Percentiles rank a stretch among this genome's conserved stretches.
phyloP scores from a whole-genome alignment of 2,888 invertebrate species.

The Xestoiulus laeticollis region DNA sequence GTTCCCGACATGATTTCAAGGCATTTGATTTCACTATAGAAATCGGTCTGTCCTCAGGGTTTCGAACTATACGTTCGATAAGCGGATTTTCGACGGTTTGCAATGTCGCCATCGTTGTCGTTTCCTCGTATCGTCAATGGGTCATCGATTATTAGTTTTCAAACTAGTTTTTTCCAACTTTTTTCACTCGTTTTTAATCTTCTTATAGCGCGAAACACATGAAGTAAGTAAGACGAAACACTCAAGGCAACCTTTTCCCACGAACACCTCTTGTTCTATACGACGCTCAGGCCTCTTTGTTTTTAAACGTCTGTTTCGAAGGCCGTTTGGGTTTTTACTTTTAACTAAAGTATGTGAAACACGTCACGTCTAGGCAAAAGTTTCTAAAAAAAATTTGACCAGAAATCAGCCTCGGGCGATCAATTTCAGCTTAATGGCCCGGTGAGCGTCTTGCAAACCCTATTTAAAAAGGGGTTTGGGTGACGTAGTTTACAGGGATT shows the following conservation, averaged over 20 bases:
- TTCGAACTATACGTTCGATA: neutral
- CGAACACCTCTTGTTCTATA: neutral
- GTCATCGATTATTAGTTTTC: neutral
- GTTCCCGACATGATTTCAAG: slow-evolving; percentile 50
- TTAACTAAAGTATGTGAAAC: neutral
- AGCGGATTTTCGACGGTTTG: neutral
- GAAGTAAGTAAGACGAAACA: too few species aligned
- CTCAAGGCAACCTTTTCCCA: neutral
- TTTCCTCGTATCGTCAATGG: neutral
- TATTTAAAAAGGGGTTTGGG: neutral
- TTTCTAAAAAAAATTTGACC: neutral
- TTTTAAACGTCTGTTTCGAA: neutral
- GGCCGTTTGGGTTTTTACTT: neutral
- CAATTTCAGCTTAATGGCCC: neutral
- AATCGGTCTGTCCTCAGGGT: neutral
- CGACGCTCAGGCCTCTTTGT: too few species aligned
- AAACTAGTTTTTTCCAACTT: neutral
- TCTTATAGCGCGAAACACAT: neutral
- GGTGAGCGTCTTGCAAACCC: neutral
- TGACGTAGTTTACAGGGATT: neutral
- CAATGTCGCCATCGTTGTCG: neutral
- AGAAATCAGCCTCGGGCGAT: neutral
- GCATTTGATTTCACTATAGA: neutral
- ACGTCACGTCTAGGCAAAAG: neutral
- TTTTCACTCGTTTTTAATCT: neutral